Evolutionary conservation across 2,113 vertebrate genomes (phyloP).

Genomic region (Mirounga angustirostris): DNA sequence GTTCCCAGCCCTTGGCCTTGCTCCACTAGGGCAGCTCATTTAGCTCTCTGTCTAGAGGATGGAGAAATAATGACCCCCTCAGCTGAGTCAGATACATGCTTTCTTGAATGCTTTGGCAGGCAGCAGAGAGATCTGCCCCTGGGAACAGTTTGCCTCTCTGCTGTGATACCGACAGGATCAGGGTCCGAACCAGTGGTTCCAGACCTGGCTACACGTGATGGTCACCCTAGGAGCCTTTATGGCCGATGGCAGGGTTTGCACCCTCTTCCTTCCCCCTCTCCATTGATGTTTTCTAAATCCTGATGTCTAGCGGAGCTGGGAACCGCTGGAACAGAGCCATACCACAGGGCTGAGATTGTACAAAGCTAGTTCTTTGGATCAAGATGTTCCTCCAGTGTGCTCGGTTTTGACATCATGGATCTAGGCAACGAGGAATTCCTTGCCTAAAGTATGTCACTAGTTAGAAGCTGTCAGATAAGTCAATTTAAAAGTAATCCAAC

Average conservation of each 20-base stretch:
- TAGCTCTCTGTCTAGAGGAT: background rate
- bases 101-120: background rate
- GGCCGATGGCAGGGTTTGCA: background rate
- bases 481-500: background rate
- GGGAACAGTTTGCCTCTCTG: background rate
- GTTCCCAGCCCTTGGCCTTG: background rate
- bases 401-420: background rate
- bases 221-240: background rate
- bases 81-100: background rate
- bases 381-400: background rate
- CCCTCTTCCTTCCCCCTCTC: too few species aligned
- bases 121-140: background rate
- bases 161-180: background rate
- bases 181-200: background rate
- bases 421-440: background rate
- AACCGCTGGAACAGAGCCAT: background rate
- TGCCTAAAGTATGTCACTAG: background rate
- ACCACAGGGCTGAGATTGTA: rapidly evolving
- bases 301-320: background rate
- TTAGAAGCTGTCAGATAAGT: background rate
- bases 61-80: background rate
- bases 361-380: background rate
- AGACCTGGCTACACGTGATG: background rate
- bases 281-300: background rate
- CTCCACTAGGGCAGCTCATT: background rate